Base-by-base conservation (phyloP, 2,797 vertebrate genomes). In the Benthosema pterotum region DNA sequence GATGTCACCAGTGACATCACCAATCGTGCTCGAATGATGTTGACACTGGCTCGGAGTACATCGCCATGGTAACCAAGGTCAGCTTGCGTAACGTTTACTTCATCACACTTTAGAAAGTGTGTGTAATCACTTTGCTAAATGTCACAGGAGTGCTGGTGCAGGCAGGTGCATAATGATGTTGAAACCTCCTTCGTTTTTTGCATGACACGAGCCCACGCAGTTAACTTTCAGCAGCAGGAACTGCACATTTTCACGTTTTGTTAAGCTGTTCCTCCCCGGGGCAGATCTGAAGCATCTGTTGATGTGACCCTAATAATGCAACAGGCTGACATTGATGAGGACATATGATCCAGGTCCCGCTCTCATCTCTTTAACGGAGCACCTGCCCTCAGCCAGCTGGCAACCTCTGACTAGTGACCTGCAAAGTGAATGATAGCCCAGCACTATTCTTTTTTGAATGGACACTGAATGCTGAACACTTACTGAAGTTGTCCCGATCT, bases 181-280 rank as follows among this genome's bases (percentile, higher is more conserved):
- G 19, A 22, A 22, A 22, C 4, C 19, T 22, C 4, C 19, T 22
- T 22, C 4, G 22, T 3, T 25, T n/a, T 32, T 32, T 32, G 28
- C 5, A 4, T 28, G 25, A 28, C 4, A 1, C 25, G 25, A 28
- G 25, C 25, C 25, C 25, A 28, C 25, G 4, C 25, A 28, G 25
- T 28, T 28, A 22, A 22, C 19, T 25, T 25, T 25, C 22, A n/a
- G 3, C 25, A 25, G 3, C 25, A 32, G 28, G 28, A 32, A 32
- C 5, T 32, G 4, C 28, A 32, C 7, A 32, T 7, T 32, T n/a
- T 32, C 28, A 6, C 1, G 28, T 32, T 32, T 71, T 67, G 74
- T 73, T 83, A 78, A 71, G 79, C 74, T 79, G 78, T 76, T 74
- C 79, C 69, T 73, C 69, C 69, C 84, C 82, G 79, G 64, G 79